Evolutionary conservation across 2,888 invertebrate genomes (phyloP).

Genomic region (Nemotelus nigrinus): DNA sequence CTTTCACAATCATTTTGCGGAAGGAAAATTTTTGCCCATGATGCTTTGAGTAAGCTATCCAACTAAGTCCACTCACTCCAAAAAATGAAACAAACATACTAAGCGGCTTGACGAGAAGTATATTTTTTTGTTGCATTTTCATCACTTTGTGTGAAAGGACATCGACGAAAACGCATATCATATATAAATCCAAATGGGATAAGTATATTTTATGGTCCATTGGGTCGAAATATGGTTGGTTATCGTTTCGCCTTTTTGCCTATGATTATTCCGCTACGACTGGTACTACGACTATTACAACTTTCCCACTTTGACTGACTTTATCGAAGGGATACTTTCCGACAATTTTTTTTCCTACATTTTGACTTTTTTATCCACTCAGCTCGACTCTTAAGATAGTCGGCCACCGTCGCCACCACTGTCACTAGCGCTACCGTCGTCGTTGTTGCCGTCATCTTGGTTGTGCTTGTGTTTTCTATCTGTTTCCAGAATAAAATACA

Average conservation of each 20-base stretch:
- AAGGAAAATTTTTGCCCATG: slow-evolving; percentile 43
- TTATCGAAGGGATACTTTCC: slow-evolving; percentile 24
- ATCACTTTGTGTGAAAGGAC: slow-evolving; percentile 3
- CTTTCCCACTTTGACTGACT: slow-evolving; percentile 1
- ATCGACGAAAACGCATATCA: slow-evolving; percentile 38
- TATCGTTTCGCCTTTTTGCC: slow-evolving; percentile 48
- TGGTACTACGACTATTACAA: neutral
- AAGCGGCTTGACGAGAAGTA: slow-evolving; percentile 27
- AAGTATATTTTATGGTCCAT: slow-evolving; percentile 57
- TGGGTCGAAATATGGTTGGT: slow-evolving; percentile 56
- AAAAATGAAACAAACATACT: neutral
- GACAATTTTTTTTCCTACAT: neutral
- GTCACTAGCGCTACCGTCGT: neutral
- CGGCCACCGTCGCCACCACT: too few species aligned
- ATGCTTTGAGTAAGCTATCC: neutral
- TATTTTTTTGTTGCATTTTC: slow-evolving; percentile 41
- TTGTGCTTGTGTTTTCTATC: slow-evolving; percentile 41
- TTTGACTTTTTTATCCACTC: slow-evolving; percentile 37
- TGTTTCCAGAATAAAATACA: slow-evolving; percentile 48
- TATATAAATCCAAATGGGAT: slow-evolving; percentile 55
- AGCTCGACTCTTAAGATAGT: neutral
- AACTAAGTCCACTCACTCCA: neutral
- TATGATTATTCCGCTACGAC: neutral
- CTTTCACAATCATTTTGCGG: slow-evolving; percentile 34
- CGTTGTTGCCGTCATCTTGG: slow-evolving; percentile 3